Base-by-base conservation (phyloP, 2,888 invertebrate species). In the Nebria salina region DNA sequence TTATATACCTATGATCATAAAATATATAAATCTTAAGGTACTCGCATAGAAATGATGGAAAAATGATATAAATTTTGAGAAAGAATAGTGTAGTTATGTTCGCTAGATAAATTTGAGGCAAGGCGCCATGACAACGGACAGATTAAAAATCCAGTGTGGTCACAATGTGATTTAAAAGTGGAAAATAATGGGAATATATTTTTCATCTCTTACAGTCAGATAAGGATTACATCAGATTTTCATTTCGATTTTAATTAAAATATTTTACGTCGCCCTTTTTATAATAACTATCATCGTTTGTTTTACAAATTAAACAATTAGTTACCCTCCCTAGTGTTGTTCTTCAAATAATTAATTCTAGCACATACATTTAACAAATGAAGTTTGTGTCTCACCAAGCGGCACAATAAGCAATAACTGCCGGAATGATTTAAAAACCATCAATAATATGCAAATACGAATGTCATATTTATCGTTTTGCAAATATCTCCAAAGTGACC, bases 191-290 rank as follows among this genome's bases (percentile, higher is more conserved):
- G 77, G 41, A 72, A 72, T 65, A 72, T 77, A 77, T 77, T 77
- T 72, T 72, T 77, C 77, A 72, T 77, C 77, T 72, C 72, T 77
- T 73, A 72, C 73, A 77, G 43, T 20, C 77, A 77, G 77, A 77
- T 77, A 73, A 77, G 77, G 73, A 77, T 77, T 77, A 73, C 77
- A 73, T 25, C 77, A 77, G 77, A 77, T 77, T 77, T 77, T 77
- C 72, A 77, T 77, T 77, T 77, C 77, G 77, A 77, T 72, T 77
- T 77, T 77, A 77, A 77, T 77, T 77, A 77, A 77, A 77, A 77
- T 77, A 77, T 77, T 43, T 65, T 72, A 65, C 72, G 73, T 77
- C 72, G 26, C 15, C 3, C 68, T 68, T 68, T 25, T 68, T 25
- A 15, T 11, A 25, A 25, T n/a, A 65, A 66, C 66, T 66, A 43